phyloP scores from a whole-genome alignment of 2,888 invertebrate species.

The Lathronympha strigana region DNA sequence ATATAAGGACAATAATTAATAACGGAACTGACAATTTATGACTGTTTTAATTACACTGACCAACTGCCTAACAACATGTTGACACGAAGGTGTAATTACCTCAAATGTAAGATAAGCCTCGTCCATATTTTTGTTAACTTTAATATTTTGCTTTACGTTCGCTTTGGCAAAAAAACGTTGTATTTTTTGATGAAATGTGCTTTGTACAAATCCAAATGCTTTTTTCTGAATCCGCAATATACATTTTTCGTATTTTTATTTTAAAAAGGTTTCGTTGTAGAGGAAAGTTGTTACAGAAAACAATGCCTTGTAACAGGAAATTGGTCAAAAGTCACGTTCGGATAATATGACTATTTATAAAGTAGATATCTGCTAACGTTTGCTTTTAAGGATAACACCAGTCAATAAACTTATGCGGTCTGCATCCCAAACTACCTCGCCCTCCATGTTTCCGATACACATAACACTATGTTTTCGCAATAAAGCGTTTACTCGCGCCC shows the following conservation, averaged over 20 bases:
- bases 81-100: conserved; percentile 29
- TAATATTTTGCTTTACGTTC: not conserved
- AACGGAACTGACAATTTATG: conserved; percentile 9
- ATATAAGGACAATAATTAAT: conserved; percentile 2
- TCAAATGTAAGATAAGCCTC: conserved; percentile 16
- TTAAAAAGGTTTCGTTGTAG: not conserved
- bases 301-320: too few species aligned
- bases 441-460: conserved; percentile 25
- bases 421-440: conserved; percentile 5
- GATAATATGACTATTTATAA: too few species aligned
- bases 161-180: too few species aligned
- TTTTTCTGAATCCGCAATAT: not conserved
- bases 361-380: too few species aligned
- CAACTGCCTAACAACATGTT: conserved; percentile 23
- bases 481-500: conserved; percentile 43
- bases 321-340: too few species aligned
- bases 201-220: not conserved
- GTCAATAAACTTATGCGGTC: conserved; percentile 3
- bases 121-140: conserved; percentile 10
- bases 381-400: not conserved
- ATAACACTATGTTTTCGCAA: conserved; percentile 34
- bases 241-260: not conserved
- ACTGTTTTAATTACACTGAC: conserved; percentile 18
- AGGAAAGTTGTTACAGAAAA: not conserved
- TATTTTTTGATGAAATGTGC: not conserved